A percentile compares a stretch with the other conserved stretches of the same genome.
Evolutionary conservation across 2,113 vertebrate genomes (phyloP).

Genomic region (Gobiocypris rarus): DNA sequence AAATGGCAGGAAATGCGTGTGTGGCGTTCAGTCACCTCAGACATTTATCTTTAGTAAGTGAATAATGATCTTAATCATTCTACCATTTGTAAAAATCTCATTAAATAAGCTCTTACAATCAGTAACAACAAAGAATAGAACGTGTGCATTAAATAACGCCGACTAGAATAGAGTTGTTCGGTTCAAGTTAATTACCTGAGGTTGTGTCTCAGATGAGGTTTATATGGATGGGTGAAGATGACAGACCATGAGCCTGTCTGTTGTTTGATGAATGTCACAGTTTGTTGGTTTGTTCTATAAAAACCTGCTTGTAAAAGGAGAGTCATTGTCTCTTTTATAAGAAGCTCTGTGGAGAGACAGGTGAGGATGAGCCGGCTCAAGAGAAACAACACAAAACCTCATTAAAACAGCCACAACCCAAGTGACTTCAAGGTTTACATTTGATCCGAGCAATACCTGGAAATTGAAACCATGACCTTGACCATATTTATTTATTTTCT

Average conservation of each 20-base stretch:
- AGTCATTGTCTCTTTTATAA: slow-evolving; percentile 10
- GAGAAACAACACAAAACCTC: background rate
- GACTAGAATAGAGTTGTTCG: background rate
- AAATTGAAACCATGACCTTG: too few species aligned
- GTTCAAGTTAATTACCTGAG: background rate
- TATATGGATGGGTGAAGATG: background rate
- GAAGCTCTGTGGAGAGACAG: background rate
- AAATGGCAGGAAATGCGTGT: too few species aligned
- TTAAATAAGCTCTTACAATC: background rate
- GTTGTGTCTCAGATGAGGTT: background rate
- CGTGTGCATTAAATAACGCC: background rate
- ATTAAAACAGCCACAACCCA: background rate
- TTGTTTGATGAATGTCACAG: background rate
- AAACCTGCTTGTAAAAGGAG: background rate
- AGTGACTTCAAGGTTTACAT: too few species aligned
- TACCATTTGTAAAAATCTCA: background rate
- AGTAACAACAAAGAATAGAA: background rate
- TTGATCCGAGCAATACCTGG: too few species aligned
- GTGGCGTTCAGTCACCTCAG: too few species aligned
- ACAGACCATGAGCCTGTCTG: background rate
- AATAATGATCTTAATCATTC: background rate
- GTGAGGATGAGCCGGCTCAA: background rate
- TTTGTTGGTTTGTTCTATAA: background rate
- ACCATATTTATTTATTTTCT: too few species aligned
- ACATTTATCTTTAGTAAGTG: too few species aligned